Conservation (phyloP, 92 coral and sea anemone species). For the Palythoa grandiflora region DNA sequence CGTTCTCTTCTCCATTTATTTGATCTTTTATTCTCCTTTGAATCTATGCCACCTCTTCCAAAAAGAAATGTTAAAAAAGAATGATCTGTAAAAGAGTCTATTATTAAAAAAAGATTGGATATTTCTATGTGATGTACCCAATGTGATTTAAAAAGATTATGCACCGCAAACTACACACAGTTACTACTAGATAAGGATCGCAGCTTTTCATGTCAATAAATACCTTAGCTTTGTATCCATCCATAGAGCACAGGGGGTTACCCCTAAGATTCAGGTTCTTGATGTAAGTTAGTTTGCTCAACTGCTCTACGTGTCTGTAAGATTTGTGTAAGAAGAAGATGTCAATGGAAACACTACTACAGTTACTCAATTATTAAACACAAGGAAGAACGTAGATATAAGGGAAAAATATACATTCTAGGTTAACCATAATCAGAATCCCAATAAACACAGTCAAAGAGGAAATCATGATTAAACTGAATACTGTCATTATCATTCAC, state of each 20-base stretch:
- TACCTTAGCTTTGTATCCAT: slow-evolving; percentile 43
- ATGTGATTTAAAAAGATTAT: too few species aligned
- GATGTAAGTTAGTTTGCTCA: slow-evolving; percentile 11
- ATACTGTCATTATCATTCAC: too few species aligned
- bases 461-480: too few species aligned
- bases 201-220: background rate
- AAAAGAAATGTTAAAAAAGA: too few species aligned
- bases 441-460: too few species aligned
- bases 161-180: background rate
- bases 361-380: background rate
- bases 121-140: too few species aligned
- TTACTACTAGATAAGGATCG: background rate
- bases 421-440: too few species aligned
- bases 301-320: slow-evolving; percentile 39
- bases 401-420: background rate
- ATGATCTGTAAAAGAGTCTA: too few species aligned
- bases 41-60: too few species aligned
- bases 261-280: slow-evolving; percentile 51
- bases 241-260: slow-evolving; percentile 42
- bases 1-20: too few species aligned
- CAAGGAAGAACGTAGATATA: background rate
- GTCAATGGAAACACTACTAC: background rate
- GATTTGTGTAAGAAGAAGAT: background rate
- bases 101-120: too few species aligned
- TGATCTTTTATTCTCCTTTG: too few species aligned